Evolutionary conservation across 2,888 invertebrate genomes (phyloP).

Genomic region (Melitaea athalia): DNA sequence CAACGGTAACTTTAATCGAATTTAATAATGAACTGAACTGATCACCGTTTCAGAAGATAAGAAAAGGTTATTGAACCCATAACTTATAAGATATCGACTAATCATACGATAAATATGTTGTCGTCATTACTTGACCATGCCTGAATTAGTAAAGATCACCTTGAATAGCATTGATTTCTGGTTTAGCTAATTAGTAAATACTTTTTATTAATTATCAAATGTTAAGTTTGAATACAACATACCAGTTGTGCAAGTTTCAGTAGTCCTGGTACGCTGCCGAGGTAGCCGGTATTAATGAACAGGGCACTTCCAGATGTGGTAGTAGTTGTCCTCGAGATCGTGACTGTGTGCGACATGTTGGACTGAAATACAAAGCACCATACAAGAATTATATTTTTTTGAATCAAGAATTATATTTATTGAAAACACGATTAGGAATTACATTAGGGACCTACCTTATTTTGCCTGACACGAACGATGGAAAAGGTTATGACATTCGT

Average conservation of each 20-base stretch:
- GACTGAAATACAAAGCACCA: background rate
- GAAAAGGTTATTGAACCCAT: background rate
- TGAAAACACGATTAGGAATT: too few relatives aligned
- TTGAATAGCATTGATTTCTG: background rate
- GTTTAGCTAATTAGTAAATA: too few relatives aligned
- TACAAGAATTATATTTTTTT: background rate
- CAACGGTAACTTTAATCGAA: background rate
- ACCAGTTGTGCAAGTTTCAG: constrained; percentile 92
- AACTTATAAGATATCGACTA: background rate
- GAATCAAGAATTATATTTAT: too few relatives aligned
- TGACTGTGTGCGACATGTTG: constrained; percentile 93
- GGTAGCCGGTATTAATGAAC: constrained; percentile 90
- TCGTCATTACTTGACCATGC: too few relatives aligned
- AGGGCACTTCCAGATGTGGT: constrained; percentile 88
- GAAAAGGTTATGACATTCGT: too few relatives aligned
- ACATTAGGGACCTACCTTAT: too few relatives aligned
- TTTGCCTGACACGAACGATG: too few relatives aligned
- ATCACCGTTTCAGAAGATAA: background rate
- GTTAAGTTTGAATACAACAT: constrained; percentile 49
- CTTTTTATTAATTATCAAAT: background rate
- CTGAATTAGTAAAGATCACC: background rate
- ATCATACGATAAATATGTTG: too few relatives aligned
- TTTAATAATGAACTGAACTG: background rate
- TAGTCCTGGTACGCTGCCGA: constrained; percentile 89
- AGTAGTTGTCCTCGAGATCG: constrained; percentile 92